Conservation (phyloP, 1,140 invertebrate species). For the Helicoverpa zea region DNA sequence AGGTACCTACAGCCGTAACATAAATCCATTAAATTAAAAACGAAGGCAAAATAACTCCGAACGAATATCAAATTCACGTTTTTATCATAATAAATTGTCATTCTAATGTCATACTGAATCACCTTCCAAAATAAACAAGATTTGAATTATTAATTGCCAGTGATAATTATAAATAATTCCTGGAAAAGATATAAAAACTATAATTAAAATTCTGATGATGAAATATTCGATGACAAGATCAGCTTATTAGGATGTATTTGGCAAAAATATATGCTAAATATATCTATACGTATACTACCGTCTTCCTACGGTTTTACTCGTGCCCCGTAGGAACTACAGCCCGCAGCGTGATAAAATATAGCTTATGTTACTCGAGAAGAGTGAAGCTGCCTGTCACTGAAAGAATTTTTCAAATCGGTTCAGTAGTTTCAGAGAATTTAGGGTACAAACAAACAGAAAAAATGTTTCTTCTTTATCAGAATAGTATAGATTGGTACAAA, state of each 20-base stretch:
- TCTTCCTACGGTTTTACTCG: too few relatives aligned
- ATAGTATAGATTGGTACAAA: too few relatives aligned
- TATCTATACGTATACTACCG: too few relatives aligned
- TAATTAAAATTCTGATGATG: constrained; percentile 43
- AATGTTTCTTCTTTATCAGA: too few relatives aligned
- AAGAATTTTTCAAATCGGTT: too few relatives aligned
- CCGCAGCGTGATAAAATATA: too few relatives aligned
- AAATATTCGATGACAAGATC: constrained; percentile 42
- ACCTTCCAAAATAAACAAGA: constrained; percentile 42
- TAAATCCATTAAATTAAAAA: constrained; percentile 23
- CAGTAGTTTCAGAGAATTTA: too few relatives aligned
- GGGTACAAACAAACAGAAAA: too few relatives aligned
- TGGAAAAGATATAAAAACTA: constrained; percentile 24
- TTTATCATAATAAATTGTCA: constrained; percentile 47
- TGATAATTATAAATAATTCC: constrained; percentile 41
- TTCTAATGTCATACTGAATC: constrained; percentile 44
- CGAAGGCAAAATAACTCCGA: constrained; percentile 19
- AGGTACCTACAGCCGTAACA: constrained; percentile 8
- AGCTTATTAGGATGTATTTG: constrained; percentile 40
- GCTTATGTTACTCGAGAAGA: too few relatives aligned
- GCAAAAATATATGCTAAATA: constrained; percentile 14
- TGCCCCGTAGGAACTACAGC: too few relatives aligned
- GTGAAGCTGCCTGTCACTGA: too few relatives aligned
- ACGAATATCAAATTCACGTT: constrained; percentile 25
- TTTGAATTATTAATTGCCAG: constrained; percentile 40